A percentile compares a stretch with the other conserved stretches of the same genome.
phyloP scores from a whole-genome alignment of 2,888 invertebrate species.

The Chouioia cunea region DNA sequence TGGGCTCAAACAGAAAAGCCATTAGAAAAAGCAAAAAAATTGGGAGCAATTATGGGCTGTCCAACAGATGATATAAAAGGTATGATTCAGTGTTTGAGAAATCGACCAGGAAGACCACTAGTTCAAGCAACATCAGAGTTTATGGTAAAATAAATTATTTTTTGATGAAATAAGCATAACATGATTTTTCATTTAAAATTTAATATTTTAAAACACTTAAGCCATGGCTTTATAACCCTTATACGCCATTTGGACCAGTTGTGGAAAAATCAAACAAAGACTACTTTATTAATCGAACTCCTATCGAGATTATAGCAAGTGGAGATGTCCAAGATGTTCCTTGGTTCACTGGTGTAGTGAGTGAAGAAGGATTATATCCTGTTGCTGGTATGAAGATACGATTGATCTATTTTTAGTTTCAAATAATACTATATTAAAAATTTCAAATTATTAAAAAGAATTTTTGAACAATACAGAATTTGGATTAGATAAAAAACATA shows the following conservation, averaged over 20 bases:
- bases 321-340: slow-evolving; percentile 77
- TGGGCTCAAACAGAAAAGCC: slow-evolving; percentile 64
- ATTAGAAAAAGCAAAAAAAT: slow-evolving; percentile 73
- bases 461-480: slow-evolving; percentile 56
- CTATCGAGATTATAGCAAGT: slow-evolving; percentile 73
- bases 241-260: slow-evolving; percentile 81
- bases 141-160: slow-evolving; percentile 67
- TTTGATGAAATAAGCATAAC: neutral
- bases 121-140: slow-evolving; percentile 73
- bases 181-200: neutral
- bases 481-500: slow-evolving; percentile 65
- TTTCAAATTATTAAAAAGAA: neutral
- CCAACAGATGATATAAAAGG: slow-evolving; percentile 70
- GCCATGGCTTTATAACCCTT: slow-evolving; percentile 77
- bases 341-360: slow-evolving; percentile 77
- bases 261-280: slow-evolving; percentile 73
- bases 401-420: neutral
- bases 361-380: slow-evolving; percentile 82
- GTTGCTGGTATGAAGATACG: slow-evolving; percentile 72
- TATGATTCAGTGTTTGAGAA: slow-evolving; percentile 76
- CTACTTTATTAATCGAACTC: slow-evolving; percentile 78
- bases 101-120: slow-evolving; percentile 74
- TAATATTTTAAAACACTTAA: slow-evolving; percentile 50
- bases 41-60: slow-evolving; percentile 77
- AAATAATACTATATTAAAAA: neutral